Base-by-base conservation (phyloP, 2,113 vertebrate species). In the Beaufortia kweichowensis region DNA sequence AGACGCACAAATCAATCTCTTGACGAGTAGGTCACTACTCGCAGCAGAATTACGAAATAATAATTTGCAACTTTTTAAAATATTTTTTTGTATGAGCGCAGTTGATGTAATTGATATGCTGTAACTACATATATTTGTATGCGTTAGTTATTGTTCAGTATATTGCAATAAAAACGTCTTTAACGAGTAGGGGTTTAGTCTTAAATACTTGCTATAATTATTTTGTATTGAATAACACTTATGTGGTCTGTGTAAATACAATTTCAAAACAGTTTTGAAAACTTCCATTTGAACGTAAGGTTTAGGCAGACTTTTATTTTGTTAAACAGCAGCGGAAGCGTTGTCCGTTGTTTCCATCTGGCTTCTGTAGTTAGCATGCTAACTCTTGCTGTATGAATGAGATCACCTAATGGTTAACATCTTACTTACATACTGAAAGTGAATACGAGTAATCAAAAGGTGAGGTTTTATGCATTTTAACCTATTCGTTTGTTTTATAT, bases 311-410 rank as follows among this genome's bases (percentile, higher is more conserved):
- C 53, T 41, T 57, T 72, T 72, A 59, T 59, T 72, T 1, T 72
- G 53, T 72, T 41, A 59, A 19, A 7, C 15, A 0, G 15, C 4
- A 72, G 53, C 69, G 69, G 69, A 72, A 59, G 55, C 59, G 55
- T 55, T 43, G 21, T 3, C 4, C 1, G 11, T 39, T 2, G 53
- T 39, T 41, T 72, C 15, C 23, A 19, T 21, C n/a, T 9, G n/a
- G 6, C n/a, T 72, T 8, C 50, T 15, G n/a, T 29, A 24, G 21
- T 26, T 48, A 19, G 48, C 21, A 21, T 55, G 31, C 9, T 17
- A 2, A 4, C 15, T 41, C 23, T 15, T 43, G 53, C 33, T 57
- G 53, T n/a, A 19, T 59, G 23, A 71, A 71, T 71, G 14, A 59
- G 6, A 59, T 17, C 14, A 19, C 5, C 23, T 41, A 26, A 19